Evolutionary conservation across 2,888 invertebrate genomes (phyloP).

Genomic region (Oasisia sp.): DNA sequence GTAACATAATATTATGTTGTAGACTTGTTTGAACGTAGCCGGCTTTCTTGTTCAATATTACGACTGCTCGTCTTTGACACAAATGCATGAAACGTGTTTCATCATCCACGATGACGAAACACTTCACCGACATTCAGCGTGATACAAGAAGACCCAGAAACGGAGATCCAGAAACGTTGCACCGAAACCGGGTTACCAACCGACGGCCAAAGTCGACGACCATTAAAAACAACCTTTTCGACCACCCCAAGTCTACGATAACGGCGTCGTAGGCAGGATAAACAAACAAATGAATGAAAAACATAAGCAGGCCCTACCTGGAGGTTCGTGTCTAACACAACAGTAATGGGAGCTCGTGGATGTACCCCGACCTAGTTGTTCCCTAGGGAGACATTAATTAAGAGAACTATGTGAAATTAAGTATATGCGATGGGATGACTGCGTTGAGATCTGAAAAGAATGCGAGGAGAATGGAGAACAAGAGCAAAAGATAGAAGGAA

Average conservation of each 20-base stretch:
- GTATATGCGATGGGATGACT: too few species aligned
- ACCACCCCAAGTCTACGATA: neutral
- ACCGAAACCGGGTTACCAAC: neutral
- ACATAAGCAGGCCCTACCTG: neutral
- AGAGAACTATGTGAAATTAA: too few species aligned
- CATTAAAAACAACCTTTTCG: neutral
- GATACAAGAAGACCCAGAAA: neutral
- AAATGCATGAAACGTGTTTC: neutral
- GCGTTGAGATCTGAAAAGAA: too few species aligned
- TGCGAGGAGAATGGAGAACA: too few species aligned
- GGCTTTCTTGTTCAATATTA: neutral
- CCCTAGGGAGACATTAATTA: too few species aligned
- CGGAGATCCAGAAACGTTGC: neutral
- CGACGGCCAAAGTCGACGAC: neutral
- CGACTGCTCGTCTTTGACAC: neutral
- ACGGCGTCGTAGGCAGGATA: neutral
- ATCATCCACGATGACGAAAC: neutral
- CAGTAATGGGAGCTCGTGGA: neutral
- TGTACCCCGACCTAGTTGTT: too few species aligned
- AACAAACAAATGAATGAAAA: slow-evolving; percentile 11
- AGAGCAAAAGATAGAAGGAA: too few species aligned
- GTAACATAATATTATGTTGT: too few species aligned
- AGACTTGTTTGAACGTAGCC: too few species aligned
- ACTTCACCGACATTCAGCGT: neutral
- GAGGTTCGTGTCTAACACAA: neutral